Evolutionary conservation across 2,888 invertebrate species (phyloP).

Genomic region (Cryptops parisi): DNA sequence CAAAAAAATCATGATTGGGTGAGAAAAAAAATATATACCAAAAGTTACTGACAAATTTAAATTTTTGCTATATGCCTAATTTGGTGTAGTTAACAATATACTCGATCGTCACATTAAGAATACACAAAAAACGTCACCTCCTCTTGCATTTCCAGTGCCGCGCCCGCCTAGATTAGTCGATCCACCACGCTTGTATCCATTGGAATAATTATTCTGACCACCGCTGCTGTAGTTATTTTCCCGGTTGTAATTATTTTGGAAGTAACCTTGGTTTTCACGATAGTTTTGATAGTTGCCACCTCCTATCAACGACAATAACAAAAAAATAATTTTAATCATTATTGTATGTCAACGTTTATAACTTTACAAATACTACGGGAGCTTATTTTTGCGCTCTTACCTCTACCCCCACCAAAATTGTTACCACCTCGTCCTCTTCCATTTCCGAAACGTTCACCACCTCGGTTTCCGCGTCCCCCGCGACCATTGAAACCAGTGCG

Average conservation of each 20-base stretch:
- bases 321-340: not conserved
- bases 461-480: not conserved
- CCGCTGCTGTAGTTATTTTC: conserved; percentile 4
- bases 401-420: not conserved
- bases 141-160: not conserved
- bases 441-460: not conserved
- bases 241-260: conserved; percentile 4
- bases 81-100: no score
- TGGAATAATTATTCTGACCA: conserved; percentile 3
- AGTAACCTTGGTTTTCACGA: not conserved
- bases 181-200: not conserved
- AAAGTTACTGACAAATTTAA: no score
- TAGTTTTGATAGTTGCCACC: not conserved
- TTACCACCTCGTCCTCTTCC: not conserved
- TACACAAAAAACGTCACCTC: no score
- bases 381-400: not conserved
- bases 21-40: no score
- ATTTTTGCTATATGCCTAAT: no score
- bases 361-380: no score
- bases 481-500: not conserved
- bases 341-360: no score
- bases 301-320: not conserved
- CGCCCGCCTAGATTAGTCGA: not conserved
- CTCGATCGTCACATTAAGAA: no score
- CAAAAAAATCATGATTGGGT: no score